phyloP scores from a whole-genome alignment of 2,113 vertebrate species.

The Hyperoodon ampullatus region DNA sequence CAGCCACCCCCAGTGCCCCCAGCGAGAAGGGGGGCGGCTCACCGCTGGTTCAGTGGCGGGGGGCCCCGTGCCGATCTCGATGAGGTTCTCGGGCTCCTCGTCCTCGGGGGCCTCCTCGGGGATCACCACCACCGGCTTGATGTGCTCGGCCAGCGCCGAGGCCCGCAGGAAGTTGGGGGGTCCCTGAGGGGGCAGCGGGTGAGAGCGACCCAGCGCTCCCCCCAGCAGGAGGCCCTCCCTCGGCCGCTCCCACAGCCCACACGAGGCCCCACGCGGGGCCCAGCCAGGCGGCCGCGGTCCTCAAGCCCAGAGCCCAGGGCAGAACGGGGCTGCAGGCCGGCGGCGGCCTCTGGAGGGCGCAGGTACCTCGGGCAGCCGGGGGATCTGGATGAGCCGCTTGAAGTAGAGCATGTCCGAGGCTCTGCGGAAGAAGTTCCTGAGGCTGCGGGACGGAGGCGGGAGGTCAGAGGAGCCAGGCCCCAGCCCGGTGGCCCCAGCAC shows the following conservation, averaged over 20 bases:
- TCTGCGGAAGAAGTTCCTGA: constrained; percentile 96
- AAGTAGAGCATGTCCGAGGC: constrained; percentile 97
- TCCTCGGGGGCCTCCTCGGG: constrained; percentile 92
- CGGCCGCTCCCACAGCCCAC: neutral
- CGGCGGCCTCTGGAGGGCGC: rapidly evolving
- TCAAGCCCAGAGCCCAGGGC: neutral
- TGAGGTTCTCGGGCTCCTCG: constrained; percentile 93
- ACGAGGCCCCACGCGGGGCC: rapidly evolving
- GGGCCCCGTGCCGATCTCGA: constrained; percentile 89
- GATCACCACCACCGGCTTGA: constrained; percentile 97
- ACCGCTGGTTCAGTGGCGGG: constrained; percentile 80
- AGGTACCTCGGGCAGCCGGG: constrained; percentile 93
- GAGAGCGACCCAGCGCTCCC: neutral
- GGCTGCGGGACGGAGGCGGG: constrained; percentile 81
- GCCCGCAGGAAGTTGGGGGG: constrained; percentile 97
- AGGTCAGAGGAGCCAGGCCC: rapidly evolving
- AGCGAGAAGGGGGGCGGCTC: neutral
- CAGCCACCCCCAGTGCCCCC: neutral
- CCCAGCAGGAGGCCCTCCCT: neutral
- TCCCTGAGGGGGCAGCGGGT: constrained; percentile 70
- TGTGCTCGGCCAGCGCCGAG: constrained; percentile 94
- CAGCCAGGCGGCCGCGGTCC: neutral
- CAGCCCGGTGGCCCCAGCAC: rapidly evolving
- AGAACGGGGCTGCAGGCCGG: neutral
- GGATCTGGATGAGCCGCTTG: constrained; percentile 98